Evolutionary conservation across 2,797 vertebrate genomes (phyloP).

Genomic region (Manis crassicaudata): DNA sequence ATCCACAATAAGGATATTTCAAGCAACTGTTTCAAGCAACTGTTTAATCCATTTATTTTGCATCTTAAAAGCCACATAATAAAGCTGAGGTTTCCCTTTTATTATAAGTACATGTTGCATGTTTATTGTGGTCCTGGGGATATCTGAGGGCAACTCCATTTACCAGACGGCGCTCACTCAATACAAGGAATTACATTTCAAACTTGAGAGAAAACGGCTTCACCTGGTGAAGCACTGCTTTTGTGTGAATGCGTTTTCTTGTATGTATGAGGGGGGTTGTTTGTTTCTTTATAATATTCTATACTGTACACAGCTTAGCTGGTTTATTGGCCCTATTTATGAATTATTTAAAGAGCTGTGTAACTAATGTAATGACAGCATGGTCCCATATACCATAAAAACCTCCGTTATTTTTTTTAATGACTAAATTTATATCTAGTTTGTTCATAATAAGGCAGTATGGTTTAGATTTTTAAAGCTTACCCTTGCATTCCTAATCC

Average conservation of each 20-base stretch:
- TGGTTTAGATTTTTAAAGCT: background rate
- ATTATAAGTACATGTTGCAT: conserved; percentile 67
- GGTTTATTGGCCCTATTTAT: background rate
- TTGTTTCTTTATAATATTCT: background rate
- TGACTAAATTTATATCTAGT: conserved; percentile 11
- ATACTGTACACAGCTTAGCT: background rate
- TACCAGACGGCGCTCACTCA: conserved; percentile 77
- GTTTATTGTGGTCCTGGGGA: conserved; percentile 80
- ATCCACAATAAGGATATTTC: background rate
- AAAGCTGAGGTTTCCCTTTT: conserved; percentile 73
- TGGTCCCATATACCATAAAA: background rate
- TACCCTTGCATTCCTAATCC: background rate
- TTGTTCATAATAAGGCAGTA: background rate
- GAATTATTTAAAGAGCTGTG: background rate
- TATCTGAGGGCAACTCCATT: conserved; percentile 71
- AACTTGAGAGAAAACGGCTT: conserved; percentile 34
- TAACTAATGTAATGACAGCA: background rate
- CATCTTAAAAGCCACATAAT: conserved; percentile 66
- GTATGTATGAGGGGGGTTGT: fast-evolving
- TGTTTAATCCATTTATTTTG: conserved; percentile 74
- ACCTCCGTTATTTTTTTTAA: background rate
- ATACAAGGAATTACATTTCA: conserved; percentile 69
- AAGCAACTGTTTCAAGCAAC: conserved; percentile 64
- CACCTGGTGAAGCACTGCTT: conserved; percentile 26
- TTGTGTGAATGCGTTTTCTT: background rate